Percentiles rank a stretch among this genome's conserved stretches.
Evolutionary conservation across 2,113 vertebrate genomes (phyloP).

Genomic region (Ifrita kowaldi): DNA sequence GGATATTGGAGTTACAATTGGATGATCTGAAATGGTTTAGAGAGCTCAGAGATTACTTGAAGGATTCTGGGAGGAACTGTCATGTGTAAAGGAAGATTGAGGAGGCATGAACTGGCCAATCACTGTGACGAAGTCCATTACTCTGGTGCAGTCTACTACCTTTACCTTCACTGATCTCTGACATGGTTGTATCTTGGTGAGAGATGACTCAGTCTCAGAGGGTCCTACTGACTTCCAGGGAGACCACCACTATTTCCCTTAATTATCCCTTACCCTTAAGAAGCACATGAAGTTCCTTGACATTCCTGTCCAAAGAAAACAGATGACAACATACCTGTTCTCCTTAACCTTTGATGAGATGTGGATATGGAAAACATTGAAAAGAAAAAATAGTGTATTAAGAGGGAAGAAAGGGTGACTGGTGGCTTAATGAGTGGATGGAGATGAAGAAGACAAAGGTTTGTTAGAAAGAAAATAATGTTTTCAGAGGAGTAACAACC

Average conservation of each 20-base stretch:
- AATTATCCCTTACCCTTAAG: background rate
- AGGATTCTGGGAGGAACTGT: background rate
- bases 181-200: background rate
- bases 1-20: background rate
- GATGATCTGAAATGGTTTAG: background rate
- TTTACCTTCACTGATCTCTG: background rate
- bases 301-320: background rate
- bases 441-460: background rate
- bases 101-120: background rate
- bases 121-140: background rate
- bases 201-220: background rate
- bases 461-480: background rate
- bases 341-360: background rate
- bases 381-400: background rate
- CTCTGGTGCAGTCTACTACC: background rate
- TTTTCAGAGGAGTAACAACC: background rate
- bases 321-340: background rate
- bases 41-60: background rate
- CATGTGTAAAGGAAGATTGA: background rate
- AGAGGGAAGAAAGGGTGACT: background rate
- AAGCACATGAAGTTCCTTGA: background rate
- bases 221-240: background rate
- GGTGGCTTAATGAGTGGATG: background rate
- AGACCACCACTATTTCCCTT: background rate
- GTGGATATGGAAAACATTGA: background rate